Evolutionary conservation across 1,140 invertebrate genomes (phyloP), one percentile per base, ranked within the genome.

Genomic region (Drosophila mauritiana): DNA sequence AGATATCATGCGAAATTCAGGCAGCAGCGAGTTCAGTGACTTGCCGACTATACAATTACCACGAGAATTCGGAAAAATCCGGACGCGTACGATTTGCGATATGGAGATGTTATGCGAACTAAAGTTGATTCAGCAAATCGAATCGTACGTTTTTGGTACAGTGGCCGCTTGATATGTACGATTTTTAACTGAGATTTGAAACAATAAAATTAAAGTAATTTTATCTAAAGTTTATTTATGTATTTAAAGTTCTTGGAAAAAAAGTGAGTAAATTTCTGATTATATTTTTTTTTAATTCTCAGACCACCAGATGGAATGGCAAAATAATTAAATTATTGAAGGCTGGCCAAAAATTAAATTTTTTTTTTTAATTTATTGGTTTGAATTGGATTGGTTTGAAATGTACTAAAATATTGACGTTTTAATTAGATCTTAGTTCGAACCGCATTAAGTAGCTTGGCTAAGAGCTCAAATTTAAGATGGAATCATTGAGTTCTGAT

Each of bases 1-100:
- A 62, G 58, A 53, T 62, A 17, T 42, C 49, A 62, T n/a, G 34
- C 57, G 10, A 51, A 48, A 13, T 5, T 61, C 48, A 67, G 37
- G 12, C 36, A 59, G 40, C 36, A 40, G 25, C 25, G 7, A 59
- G 20, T 58, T 56, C 31, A 25, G 8, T 58, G 37, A 49, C 55
- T 48, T 48, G 40, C 12, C 39, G 31, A 15, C 42, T 40, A 17
- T n/a, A 40, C 13, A 13, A 31, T 17, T 31, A 8, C 12, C 39
- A 36, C 4, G 20, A 3, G 20, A 22, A 22, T 22, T 22, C 20
- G 20, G 20, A 7, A 11, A 11, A 15, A 22, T 27, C 36, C 36
- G 11, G 27, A 11, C 10, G 25, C 8, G 15, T 20, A 8, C 4
- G 22, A 11, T 34, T 48, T 37, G 8, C 0, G 7, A 20, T n/a